These are phyloP conservation scores for Polyommatus iphigenia DNA, from an alignment of 2,888 invertebrate species.

Conservation along the genomic window DNA sequence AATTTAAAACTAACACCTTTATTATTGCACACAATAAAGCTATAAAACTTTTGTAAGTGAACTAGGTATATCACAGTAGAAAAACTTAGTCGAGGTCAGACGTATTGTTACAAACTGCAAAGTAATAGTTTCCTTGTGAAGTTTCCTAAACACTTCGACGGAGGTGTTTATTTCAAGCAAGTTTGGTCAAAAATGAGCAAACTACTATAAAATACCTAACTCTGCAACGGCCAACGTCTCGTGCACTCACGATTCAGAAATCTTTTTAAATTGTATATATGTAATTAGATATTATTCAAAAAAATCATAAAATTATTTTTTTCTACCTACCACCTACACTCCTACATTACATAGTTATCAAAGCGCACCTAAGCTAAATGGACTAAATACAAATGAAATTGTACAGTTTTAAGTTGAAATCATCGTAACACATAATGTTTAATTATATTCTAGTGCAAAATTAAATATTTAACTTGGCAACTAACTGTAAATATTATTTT, in stretches of 20 bases:
- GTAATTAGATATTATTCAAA: no score
- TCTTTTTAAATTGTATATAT: no score
- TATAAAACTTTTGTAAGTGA: background rate
- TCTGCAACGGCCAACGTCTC: background rate
- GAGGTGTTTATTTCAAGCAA: background rate
- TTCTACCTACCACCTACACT: background rate
- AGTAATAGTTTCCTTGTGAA: background rate
- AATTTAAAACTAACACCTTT: background rate
- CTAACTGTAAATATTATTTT: constrained; percentile 24
- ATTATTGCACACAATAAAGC: background rate
- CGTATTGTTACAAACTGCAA: constrained; percentile 10
- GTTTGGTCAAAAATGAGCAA: no score
- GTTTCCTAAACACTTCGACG: background rate
- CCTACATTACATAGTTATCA: background rate
- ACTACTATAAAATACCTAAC: background rate
- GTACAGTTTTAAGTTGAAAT: background rate
- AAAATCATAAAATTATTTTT: background rate
- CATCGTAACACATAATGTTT: background rate
- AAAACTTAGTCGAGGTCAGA: background rate
- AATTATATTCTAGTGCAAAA: constrained; percentile 1
- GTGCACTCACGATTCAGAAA: background rate
- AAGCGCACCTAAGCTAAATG: background rate
- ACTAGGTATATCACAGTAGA: background rate
- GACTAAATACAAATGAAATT: background rate
- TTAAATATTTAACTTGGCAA: constrained; percentile 26